Percentiles rank a stretch among this genome's conserved stretches.
phyloP scores from a whole-genome alignment of 1,140 invertebrate genomes.

The Hylaeus anthracinus region DNA sequence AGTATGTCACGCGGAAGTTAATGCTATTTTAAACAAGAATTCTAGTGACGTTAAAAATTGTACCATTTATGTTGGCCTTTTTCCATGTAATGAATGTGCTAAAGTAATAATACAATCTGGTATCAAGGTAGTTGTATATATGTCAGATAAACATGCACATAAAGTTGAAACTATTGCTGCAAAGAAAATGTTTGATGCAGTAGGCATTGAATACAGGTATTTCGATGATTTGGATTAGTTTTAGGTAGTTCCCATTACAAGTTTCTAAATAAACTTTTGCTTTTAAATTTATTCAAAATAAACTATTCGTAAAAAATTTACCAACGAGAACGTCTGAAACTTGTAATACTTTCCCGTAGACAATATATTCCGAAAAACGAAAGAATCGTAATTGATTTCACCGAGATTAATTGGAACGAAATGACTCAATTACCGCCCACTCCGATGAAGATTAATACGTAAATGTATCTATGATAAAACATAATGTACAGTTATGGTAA shows the following conservation, averaged over 20 bases:
- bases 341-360: slow-evolving; percentile 77
- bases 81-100: slow-evolving; percentile 98
- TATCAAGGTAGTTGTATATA: slow-evolving; percentile 90
- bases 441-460: slow-evolving; percentile 61
- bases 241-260: background rate
- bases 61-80: slow-evolving; percentile 92
- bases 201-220: slow-evolving; percentile 85
- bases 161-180: slow-evolving; percentile 87
- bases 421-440: slow-evolving; percentile 78
- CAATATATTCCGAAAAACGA: slow-evolving; percentile 84
- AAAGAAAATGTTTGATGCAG: slow-evolving; percentile 90
- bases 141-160: slow-evolving; percentile 89
- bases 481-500: slow-evolving; percentile 4
- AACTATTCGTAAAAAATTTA: background rate
- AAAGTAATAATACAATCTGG: slow-evolving; percentile 98
- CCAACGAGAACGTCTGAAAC: slow-evolving; percentile 10
- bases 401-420: slow-evolving; percentile 81
- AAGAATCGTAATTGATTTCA: slow-evolving; percentile 87
- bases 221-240: slow-evolving; percentile 10
- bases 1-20: slow-evolving; percentile 99
- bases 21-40: slow-evolving; percentile 97
- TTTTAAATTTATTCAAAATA: background rate
- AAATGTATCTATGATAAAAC: background rate
- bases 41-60: slow-evolving; percentile 88
- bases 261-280: background rate